phyloP scores from a whole-genome alignment of 2,113 vertebrate species.

The Stegastes partitus region DNA sequence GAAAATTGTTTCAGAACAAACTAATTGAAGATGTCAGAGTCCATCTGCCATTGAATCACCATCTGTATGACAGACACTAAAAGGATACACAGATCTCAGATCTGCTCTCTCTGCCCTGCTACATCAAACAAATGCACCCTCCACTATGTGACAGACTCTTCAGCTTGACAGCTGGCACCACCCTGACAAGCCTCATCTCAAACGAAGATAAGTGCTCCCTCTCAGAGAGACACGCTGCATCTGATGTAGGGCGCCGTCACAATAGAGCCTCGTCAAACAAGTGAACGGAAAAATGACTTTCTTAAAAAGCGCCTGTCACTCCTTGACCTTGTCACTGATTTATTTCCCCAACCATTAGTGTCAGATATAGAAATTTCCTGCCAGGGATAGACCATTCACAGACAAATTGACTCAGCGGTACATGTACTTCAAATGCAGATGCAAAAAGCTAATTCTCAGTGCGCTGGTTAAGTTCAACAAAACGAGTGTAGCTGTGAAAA shows the following conservation, averaged over 20 bases:
- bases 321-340: not conserved
- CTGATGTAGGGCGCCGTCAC: constrained; percentile 5
- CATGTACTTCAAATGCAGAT: not conserved
- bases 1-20: not conserved
- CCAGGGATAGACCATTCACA: not conserved
- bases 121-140: constrained; percentile 8
- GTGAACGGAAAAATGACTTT: constrained; percentile 25
- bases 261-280: constrained; percentile 12
- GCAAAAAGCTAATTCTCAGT: not conserved
- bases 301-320: not conserved
- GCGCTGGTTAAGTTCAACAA: not conserved
- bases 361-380: not conserved
- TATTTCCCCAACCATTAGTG: not conserved
- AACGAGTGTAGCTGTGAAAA: not conserved
- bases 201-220: constrained; percentile 31
- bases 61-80: constrained; percentile 12
- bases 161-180: constrained; percentile 16
- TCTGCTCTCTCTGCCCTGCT: not conserved
- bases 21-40: not conserved
- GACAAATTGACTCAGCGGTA: not conserved
- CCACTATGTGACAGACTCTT: constrained; percentile 18
- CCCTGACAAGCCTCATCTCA: not conserved
- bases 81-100: not conserved
- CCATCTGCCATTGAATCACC: constrained; percentile 7
- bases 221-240: constrained; percentile 3